Evolutionary conservation across 2,888 invertebrate genomes (phyloP).

Genomic region (Drosophila gaucha): DNA sequence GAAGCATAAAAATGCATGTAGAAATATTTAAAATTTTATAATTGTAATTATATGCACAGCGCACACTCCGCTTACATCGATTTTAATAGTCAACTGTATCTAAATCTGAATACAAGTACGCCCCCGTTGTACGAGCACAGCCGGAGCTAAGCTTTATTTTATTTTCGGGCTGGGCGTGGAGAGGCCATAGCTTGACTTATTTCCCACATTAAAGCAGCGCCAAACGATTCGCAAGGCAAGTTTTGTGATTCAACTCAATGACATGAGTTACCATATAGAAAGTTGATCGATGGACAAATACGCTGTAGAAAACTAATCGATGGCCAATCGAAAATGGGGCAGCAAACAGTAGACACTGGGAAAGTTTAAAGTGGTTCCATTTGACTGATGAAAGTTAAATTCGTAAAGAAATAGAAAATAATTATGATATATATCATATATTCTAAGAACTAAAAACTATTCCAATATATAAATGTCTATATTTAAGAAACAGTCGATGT

Average conservation of each 20-base stretch:
- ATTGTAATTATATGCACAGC: conserved; percentile 65
- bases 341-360: not conserved
- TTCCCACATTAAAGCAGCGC: conserved; percentile 72
- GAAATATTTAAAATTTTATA: conserved; percentile 63
- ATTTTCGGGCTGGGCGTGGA: conserved; percentile 54
- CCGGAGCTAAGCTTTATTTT: conserved; percentile 41
- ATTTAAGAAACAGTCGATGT: too few relatives aligned
- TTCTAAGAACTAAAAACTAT: too few relatives aligned
- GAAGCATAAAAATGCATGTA: conserved; percentile 73
- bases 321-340: not conserved
- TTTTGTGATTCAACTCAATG: conserved; percentile 44
- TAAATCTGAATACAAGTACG: conserved; percentile 41
- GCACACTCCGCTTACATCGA: conserved; percentile 59
- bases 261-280: conserved; percentile 14
- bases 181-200: conserved; percentile 48
- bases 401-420: too few relatives aligned
- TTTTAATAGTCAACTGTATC: conserved; percentile 71
- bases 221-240: conserved; percentile 58
- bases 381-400: too few relatives aligned
- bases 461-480: too few relatives aligned
- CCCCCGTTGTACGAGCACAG: conserved; percentile 28
- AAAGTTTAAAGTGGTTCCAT: not conserved
- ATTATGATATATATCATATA: too few relatives aligned
- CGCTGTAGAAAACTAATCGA: conserved; percentile 17
- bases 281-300: conserved; percentile 33